A percentile compares a stretch with the other conserved stretches of the same genome.
phyloP scores from a whole-genome alignment of 2,113 vertebrate species.

The Arizona elegans region DNA sequence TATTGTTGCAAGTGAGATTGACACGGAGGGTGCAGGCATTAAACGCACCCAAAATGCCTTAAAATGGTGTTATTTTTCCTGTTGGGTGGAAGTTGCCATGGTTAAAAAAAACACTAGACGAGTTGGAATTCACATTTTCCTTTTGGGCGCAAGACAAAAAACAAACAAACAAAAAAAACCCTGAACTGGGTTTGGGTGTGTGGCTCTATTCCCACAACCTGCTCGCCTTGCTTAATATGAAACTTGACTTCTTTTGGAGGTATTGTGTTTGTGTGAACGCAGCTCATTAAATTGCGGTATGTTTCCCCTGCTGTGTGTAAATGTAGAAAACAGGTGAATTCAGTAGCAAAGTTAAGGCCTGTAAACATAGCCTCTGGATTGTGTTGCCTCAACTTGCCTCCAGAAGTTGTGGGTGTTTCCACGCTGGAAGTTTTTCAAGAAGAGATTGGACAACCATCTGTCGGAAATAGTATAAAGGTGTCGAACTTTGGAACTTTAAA shows the following conservation, averaged over 20 bases:
- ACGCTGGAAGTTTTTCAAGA: background rate
- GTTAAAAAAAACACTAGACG: background rate
- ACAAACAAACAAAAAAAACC: background rate
- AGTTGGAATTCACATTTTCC: background rate
- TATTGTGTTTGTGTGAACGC: background rate
- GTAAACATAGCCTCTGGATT: background rate
- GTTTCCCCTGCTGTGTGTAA: background rate
- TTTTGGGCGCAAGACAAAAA: background rate
- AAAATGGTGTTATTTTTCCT: background rate
- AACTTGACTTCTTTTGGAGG: background rate
- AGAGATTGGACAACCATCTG: no score
- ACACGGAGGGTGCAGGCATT: background rate
- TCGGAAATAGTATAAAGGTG: no score
- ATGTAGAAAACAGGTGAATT: background rate
- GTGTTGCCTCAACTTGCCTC: background rate
- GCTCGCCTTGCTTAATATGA: background rate
- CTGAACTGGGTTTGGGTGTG: background rate
- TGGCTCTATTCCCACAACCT: background rate
- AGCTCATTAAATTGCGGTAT: background rate
- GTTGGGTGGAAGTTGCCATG: background rate
- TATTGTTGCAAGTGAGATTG: background rate
- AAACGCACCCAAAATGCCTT: background rate
- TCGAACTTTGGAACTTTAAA: no score
- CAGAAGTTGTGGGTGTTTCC: background rate
- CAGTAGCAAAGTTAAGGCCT: background rate